A percentile compares a stretch with the other conserved stretches of the same genome.
These are phyloP conservation scores for Procambarus clarkii DNA, from an alignment of 1,140 invertebrate species.

Conservation along the genomic window DNA sequence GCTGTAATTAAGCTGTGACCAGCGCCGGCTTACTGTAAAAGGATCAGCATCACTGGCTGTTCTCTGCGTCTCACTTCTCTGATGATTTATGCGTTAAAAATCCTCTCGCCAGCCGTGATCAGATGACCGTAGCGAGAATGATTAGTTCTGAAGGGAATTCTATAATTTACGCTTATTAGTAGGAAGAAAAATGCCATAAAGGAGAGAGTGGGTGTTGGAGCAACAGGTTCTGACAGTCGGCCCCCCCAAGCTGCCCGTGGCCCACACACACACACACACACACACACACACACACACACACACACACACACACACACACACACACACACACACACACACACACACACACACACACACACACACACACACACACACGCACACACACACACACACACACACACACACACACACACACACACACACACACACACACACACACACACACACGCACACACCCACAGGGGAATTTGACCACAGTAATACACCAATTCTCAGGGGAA, in stretches of 20 bases:
- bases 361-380: neutral
- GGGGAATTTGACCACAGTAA: too few relatives aligned
- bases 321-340: slow-evolving; percentile 1
- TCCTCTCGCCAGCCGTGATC: neutral
- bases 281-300: slow-evolving; percentile 37
- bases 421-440: too few relatives aligned
- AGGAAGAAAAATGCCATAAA: neutral
- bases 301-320: neutral
- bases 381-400: neutral
- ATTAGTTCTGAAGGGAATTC: slow-evolving; percentile 18
- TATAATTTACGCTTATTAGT: slow-evolving; percentile 23
- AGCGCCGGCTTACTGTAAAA: slow-evolving; percentile 18
- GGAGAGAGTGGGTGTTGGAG: slow-evolving; percentile 20
- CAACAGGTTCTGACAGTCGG: slow-evolving; percentile 42
- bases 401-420: too few relatives aligned
- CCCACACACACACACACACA: neutral
- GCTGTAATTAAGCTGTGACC: slow-evolving; percentile 51
- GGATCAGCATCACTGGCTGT: slow-evolving; percentile 18
- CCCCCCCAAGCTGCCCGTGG: neutral
- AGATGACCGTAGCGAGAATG: neutral
- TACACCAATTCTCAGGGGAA: too few relatives aligned
- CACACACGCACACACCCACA: too few relatives aligned
- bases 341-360: neutral
- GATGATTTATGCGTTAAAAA: slow-evolving; percentile 35
- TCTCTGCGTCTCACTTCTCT: slow-evolving; percentile 46